Conservation (phyloP, 2,113 vertebrate genomes). For the Ovis canadensis region DNA sequence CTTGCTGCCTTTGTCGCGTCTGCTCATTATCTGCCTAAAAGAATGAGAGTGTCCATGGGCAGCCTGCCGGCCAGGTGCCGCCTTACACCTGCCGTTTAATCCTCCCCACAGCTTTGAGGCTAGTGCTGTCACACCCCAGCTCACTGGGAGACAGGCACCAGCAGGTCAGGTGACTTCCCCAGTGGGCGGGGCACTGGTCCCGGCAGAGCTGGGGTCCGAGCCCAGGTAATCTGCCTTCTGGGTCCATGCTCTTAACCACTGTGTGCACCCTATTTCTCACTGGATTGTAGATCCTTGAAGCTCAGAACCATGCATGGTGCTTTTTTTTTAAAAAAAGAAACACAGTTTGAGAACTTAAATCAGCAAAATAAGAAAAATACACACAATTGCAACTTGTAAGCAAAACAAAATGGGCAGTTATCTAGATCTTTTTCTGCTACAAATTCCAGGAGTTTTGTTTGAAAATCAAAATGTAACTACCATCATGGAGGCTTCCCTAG, state of each 20-base stretch:
- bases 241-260: too few species aligned
- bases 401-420: background rate
- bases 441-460: background rate
- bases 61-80: background rate
- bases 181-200: fast-evolving
- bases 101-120: fast-evolving
- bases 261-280: background rate
- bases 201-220: background rate
- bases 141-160: background rate
- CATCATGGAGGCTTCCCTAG: too few species aligned
- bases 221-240: fast-evolving
- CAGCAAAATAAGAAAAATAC: background rate
- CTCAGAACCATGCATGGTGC: background rate
- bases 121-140: fast-evolving
- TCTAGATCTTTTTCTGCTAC: background rate
- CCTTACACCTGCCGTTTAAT: fast-evolving
- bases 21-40: background rate
- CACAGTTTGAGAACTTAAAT: background rate
- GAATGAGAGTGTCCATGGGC: fast-evolving
- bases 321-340: background rate
- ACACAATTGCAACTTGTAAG: background rate
- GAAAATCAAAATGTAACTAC: background rate
- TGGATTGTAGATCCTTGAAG: background rate
- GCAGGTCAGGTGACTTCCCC: background rate
- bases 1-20: background rate